Evolutionary conservation across 2,888 invertebrate species (phyloP).

Genomic region (Stomorhina lunata): DNA sequence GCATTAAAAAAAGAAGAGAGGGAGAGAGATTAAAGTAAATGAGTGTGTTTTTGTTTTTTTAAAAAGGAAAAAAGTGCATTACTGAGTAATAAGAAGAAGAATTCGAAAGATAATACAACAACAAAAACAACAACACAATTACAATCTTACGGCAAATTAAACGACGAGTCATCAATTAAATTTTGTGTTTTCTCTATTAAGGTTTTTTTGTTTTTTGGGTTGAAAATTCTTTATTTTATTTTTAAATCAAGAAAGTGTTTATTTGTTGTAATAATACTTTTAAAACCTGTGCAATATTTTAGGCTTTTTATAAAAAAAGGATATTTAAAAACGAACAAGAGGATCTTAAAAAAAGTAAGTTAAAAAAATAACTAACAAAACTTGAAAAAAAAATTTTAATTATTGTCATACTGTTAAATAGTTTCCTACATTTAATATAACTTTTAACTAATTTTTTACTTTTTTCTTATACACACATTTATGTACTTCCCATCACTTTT

Average conservation of each 20-base stretch:
- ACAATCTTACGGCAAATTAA: conserved; percentile 21
- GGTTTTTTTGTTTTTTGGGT: conserved; percentile 42
- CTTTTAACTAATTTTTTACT: too few species aligned
- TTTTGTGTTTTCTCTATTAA: conserved; percentile 27
- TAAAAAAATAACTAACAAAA: not conserved
- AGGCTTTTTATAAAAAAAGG: not conserved
- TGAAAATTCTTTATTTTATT: not conserved
- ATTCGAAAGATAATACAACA: conserved; percentile 30
- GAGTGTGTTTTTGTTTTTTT: conserved; percentile 33
- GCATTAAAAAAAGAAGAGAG: not conserved
- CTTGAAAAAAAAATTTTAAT: not conserved
- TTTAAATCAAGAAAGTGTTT: conserved; percentile 11
- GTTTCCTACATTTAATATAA: too few species aligned
- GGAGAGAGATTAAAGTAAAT: conserved; percentile 13
- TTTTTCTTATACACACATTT: not conserved
- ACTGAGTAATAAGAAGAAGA: conserved; percentile 49
- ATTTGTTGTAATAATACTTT: not conserved
- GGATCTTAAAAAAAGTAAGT: conserved; percentile 29
- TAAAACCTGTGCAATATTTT: conserved; percentile 33
- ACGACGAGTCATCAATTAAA: conserved; percentile 36
- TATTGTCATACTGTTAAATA: too few species aligned
- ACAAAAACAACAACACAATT: not conserved
- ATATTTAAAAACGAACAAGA: too few species aligned
- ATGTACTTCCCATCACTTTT: not conserved
- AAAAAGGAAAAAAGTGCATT: conserved; percentile 55